Conservation (phyloP, 2,888 invertebrate species). For the Ophion slaviceki region DNA sequence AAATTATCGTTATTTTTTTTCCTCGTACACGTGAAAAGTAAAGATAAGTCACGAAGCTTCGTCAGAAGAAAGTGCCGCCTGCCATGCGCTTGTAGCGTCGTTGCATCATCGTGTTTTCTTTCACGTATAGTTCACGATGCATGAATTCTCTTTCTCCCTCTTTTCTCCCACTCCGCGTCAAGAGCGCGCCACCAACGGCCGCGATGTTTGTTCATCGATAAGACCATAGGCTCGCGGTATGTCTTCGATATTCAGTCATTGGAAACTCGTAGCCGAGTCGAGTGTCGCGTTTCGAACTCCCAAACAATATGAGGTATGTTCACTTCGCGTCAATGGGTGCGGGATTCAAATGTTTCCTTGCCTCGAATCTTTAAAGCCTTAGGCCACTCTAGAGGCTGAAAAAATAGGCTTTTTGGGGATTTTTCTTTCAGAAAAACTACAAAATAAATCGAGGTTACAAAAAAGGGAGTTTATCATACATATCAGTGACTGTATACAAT, state of each 20-base stretch:
- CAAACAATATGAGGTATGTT: conserved; percentile 51
- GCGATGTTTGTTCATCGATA: conserved; percentile 13
- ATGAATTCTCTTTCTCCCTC: neutral
- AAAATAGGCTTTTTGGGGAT: too few species aligned
- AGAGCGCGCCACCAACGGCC: conserved; percentile 13
- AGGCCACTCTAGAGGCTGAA: too few species aligned
- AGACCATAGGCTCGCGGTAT: neutral
- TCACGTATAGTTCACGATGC: neutral
- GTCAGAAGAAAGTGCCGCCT: neutral
- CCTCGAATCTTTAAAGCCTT: neutral
- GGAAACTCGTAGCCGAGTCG: conserved; percentile 45
- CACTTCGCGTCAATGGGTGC: neutral
- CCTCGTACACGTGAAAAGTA: neutral
- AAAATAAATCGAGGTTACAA: too few species aligned
- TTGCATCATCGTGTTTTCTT: neutral
- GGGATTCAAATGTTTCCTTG: neutral
- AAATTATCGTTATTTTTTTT: neutral
- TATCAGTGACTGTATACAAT: too few species aligned
- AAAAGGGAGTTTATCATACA: too few species aligned
- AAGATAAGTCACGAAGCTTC: neutral
- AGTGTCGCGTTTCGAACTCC: conserved; percentile 44
- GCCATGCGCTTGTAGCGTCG: neutral
- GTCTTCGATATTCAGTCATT: conserved; percentile 44
- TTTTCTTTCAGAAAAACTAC: too few species aligned
- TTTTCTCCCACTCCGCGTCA: conserved; percentile 3